Evolutionary conservation across 2,797 vertebrate genomes (phyloP).

Genomic region (Etheostoma perlongum): DNA sequence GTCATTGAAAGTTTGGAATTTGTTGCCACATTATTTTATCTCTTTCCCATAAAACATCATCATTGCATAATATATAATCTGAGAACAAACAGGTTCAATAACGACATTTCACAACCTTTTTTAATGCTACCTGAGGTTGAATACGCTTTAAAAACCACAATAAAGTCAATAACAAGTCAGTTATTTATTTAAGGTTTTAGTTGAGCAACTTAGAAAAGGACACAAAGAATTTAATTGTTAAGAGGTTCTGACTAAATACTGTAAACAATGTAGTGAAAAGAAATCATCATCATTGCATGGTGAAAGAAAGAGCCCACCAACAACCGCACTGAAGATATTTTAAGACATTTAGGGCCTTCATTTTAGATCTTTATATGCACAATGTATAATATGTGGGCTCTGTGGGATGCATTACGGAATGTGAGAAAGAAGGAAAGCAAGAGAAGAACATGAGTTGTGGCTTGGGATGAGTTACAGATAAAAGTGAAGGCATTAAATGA

Average conservation of each 20-base stretch:
- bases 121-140: neutral
- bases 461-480: conserved; percentile 52
- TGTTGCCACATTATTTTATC: neutral
- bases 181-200: neutral
- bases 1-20: neutral
- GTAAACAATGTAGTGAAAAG: neutral
- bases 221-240: neutral
- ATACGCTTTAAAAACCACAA: neutral
- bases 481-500: conserved; percentile 56
- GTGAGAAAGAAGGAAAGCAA: conserved; percentile 34
- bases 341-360: conserved; percentile 35
- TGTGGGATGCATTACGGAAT: conserved; percentile 40
- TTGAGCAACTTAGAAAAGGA: neutral
- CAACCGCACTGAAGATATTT: conserved; percentile 42
- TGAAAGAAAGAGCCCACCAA: conserved; percentile 26
- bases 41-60: neutral
- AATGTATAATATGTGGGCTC: conserved; percentile 51
- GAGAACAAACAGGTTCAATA: neutral
- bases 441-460: conserved; percentile 57
- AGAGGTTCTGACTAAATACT: neutral
- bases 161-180: neutral
- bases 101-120: neutral
- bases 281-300: conserved; percentile 8
- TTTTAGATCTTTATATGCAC: conserved; percentile 35
- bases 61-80: neutral